A percentile compares a stretch with the other conserved stretches of the same genome.
Evolutionary conservation across 2,113 vertebrate species (phyloP).

Genomic region (Oncorhynchus tshawytscha): DNA sequence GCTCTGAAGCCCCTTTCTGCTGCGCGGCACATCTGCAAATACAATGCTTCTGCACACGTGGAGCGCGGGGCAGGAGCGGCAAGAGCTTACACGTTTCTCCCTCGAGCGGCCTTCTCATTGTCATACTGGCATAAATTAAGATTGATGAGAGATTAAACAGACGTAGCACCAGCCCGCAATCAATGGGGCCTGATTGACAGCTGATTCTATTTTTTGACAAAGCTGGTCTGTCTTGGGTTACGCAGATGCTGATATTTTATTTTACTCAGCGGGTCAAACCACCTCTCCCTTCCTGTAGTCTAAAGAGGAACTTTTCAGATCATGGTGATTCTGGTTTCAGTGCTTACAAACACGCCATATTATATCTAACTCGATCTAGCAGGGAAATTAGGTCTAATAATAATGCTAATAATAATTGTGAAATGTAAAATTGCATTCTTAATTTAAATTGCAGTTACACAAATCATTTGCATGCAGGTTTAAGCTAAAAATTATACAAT

Average conservation of each 20-base stretch:
- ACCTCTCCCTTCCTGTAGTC: neutral
- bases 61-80: constrained; percentile 82
- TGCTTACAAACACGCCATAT: neutral
- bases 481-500: too few relatives aligned
- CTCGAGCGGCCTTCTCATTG: constrained; percentile 86
- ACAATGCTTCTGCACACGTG: constrained; percentile 85
- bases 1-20: constrained; percentile 73
- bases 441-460: neutral
- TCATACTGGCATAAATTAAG: constrained; percentile 97
- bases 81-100: constrained; percentile 81
- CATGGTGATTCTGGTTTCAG: neutral
- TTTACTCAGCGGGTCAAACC: constrained; percentile 20
- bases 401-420: neutral
- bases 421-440: neutral
- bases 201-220: constrained; percentile 84
- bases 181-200: constrained; percentile 82
- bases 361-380: neutral
- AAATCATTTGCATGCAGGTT: neutral
- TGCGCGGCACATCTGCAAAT: constrained; percentile 87
- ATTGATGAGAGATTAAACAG: constrained; percentile 97
- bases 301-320: neutral
- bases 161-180: constrained; percentile 76
- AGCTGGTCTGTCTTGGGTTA: constrained; percentile 76
- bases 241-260: constrained; percentile 64
- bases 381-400: neutral